A percentile compares a stretch with the other conserved stretches of the same genome.
Evolutionary conservation across 2,797 vertebrate genomes (phyloP).

Genomic region (Lacerta bilineata): DNA sequence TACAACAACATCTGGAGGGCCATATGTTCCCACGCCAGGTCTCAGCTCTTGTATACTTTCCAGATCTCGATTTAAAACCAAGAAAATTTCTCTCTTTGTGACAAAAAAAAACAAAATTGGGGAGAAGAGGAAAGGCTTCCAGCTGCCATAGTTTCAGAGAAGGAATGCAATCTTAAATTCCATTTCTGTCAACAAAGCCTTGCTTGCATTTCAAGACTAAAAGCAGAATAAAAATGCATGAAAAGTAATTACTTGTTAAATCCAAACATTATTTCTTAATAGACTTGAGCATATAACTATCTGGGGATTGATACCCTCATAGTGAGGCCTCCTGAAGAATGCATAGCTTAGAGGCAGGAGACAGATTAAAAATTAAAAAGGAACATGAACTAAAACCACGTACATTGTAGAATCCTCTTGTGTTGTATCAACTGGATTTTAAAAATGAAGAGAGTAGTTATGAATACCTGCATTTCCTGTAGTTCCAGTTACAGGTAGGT

Average conservation of each 20-base stretch:
- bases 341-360: constrained; percentile 23
- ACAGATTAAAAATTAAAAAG: constrained; percentile 40
- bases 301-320: constrained; percentile 17
- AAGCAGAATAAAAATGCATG: constrained; percentile 14
- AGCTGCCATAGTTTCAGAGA: constrained; percentile 5
- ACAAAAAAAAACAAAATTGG: background rate
- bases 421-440: constrained; percentile 12
- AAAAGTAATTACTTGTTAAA: background rate
- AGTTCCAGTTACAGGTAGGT: background rate
- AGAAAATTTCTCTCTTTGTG: background rate
- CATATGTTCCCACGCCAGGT: no score
- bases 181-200: background rate
- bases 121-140: background rate
- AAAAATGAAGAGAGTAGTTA: background rate
- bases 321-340: constrained; percentile 24
- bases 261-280: constrained; percentile 11
- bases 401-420: constrained; percentile 14
- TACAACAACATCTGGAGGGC: background rate
- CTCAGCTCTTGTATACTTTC: no score
- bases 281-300: constrained; percentile 16
- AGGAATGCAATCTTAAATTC: background rate
- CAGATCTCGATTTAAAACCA: background rate
- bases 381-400: constrained; percentile 23
- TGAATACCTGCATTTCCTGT: constrained; percentile 44
- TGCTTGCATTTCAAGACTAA: background rate